phyloP scores from a whole-genome alignment of 2,888 invertebrate species.

The Hymenopus coronatus region DNA sequence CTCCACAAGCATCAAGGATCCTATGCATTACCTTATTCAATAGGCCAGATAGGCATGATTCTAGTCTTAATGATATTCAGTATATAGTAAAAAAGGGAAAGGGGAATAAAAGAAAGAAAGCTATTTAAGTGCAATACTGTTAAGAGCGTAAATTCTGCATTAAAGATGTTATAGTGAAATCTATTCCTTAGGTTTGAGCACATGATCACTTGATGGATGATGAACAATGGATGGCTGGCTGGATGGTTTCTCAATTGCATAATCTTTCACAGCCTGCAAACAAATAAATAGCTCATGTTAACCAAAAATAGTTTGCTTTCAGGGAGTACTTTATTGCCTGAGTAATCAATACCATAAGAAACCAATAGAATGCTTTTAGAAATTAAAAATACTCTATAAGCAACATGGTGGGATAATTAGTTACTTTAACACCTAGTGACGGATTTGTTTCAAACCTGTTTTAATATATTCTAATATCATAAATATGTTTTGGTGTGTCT shows the following conservation, averaged over 20 bases:
- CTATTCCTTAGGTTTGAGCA: background rate
- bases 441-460: too few relatives aligned
- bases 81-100: background rate
- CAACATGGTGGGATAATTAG: too few relatives aligned
- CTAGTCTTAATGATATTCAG: background rate
- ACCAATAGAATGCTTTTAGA: too few relatives aligned
- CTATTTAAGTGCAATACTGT: background rate
- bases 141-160: background rate
- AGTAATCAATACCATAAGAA: too few relatives aligned
- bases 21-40: background rate
- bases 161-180: background rate
- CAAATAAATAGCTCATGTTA: background rate
- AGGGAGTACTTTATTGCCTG: too few relatives aligned
- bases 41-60: background rate
- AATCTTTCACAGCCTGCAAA: background rate
- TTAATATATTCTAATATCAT: too few relatives aligned
- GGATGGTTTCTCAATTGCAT: background rate
- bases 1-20: background rate
- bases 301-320: background rate
- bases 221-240: background rate
- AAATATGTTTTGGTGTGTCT: too few relatives aligned
- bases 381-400: too few relatives aligned
- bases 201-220: background rate
- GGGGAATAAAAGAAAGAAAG: background rate
- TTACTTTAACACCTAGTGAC: too few relatives aligned